Conservation (phyloP, 2,888 invertebrate genomes). For the Rhingia rostrata region DNA sequence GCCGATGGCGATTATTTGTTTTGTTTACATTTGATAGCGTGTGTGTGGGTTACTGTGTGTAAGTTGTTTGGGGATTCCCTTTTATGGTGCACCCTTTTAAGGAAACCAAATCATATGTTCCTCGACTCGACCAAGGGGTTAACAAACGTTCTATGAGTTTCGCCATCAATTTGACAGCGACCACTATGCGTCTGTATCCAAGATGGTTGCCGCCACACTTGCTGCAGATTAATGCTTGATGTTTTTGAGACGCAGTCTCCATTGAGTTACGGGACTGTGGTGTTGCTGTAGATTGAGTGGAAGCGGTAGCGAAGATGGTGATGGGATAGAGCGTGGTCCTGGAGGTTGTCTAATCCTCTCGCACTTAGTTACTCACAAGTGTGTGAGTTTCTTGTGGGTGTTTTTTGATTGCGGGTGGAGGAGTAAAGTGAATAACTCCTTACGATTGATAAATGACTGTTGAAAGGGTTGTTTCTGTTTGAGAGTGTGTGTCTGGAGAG, state of each 20-base stretch:
- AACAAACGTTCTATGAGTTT: constrained; percentile 66
- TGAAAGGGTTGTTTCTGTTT: constrained; percentile 51
- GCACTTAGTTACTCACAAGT: constrained; percentile 7
- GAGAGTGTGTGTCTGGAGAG: constrained; percentile 27
- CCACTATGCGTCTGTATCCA: constrained; percentile 60
- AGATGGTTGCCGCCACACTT: constrained; percentile 72
- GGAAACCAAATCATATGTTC: constrained; percentile 55
- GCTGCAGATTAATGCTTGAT: constrained; percentile 61
- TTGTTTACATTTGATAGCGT: constrained; percentile 61
- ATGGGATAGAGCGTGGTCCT: constrained; percentile 52
- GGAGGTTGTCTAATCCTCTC: constrained; percentile 45
- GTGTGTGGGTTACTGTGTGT: constrained; percentile 44
- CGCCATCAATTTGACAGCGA: constrained; percentile 18
- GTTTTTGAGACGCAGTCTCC: constrained; percentile 65
- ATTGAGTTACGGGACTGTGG: constrained; percentile 35
- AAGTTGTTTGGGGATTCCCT: constrained; percentile 69
- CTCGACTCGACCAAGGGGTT: constrained; percentile 61
- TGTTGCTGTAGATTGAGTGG: constrained; percentile 60
- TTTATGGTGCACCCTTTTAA: constrained; percentile 57
- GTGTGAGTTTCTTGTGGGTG: constrained; percentile 9
- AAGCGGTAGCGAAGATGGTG: constrained; percentile 33
- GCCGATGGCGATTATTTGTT: constrained; percentile 60
- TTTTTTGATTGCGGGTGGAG: neutral
- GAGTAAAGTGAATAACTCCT: constrained; percentile 23
- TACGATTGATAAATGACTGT: constrained; percentile 50